Evolutionary conservation across 2,888 invertebrate genomes (phyloP).

Genomic region (Phlogophora meticulosa): DNA sequence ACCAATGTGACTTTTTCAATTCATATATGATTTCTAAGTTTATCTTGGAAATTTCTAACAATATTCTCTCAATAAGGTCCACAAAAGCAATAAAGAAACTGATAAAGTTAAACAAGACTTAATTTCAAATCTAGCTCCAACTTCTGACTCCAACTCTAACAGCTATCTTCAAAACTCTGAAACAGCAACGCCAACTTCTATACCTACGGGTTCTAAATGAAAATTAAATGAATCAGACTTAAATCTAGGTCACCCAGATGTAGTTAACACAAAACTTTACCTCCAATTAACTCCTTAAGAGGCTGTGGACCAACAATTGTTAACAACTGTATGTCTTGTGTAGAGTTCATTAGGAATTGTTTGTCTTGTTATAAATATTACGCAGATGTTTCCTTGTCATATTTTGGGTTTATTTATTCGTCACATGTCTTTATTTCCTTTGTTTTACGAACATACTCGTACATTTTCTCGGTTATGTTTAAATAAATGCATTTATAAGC

Average conservation of each 20-base stretch:
- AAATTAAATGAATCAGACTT: slow-evolving; percentile 57
- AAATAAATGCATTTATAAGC: too few relatives aligned
- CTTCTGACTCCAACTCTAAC: slow-evolving; percentile 23
- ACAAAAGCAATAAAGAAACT: not conserved
- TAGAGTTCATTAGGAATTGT: slow-evolving; percentile 55
- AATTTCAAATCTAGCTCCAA: slow-evolving; percentile 2
- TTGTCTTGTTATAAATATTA: slow-evolving; percentile 30
- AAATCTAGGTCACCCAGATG: slow-evolving; percentile 56
- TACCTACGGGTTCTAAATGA: slow-evolving; percentile 48
- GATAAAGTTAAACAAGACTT: slow-evolving; percentile 19
- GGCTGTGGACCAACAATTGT: slow-evolving; percentile 46
- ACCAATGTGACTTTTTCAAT: too few relatives aligned
- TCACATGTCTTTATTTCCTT: not conserved
- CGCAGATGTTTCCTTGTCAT: not conserved
- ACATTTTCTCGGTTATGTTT: too few relatives aligned
- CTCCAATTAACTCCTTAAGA: slow-evolving; percentile 30
- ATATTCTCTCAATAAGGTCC: not conserved
- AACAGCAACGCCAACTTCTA: slow-evolving; percentile 12
- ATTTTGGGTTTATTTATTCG: not conserved
- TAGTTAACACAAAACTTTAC: slow-evolving; percentile 53
- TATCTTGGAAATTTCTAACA: too few relatives aligned
- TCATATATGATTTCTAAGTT: too few relatives aligned
- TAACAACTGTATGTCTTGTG: slow-evolving; percentile 45
- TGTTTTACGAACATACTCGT: too few relatives aligned
- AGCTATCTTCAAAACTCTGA: slow-evolving; percentile 43